Evolutionary conservation across 2,888 invertebrate genomes (phyloP).

Genomic region (Kuschelorhynchus macadamiae): DNA sequence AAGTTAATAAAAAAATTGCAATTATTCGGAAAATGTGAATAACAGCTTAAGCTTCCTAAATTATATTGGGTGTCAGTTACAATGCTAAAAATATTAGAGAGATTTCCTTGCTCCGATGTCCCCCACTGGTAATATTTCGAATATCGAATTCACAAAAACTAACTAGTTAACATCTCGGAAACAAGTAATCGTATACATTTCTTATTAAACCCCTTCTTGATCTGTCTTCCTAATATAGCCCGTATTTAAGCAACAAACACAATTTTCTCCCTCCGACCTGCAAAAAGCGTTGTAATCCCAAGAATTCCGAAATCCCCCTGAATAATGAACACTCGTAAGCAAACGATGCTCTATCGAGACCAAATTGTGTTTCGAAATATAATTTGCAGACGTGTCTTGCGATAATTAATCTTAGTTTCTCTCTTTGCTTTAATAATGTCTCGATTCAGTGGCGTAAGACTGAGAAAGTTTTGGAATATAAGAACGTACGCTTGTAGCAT

Average conservation of each 20-base stretch:
- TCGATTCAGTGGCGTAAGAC: background rate
- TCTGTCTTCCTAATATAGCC: background rate
- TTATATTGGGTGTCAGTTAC: too few relatives aligned
- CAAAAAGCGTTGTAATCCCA: constrained; percentile 25
- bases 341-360: constrained; percentile 26
- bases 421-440: constrained; percentile 20
- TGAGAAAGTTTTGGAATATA: too few relatives aligned
- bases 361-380: constrained; percentile 38
- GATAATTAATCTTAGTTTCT: constrained; percentile 39
- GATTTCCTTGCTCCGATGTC: too few relatives aligned
- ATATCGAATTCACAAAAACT: too few relatives aligned
- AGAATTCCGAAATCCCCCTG: constrained; percentile 21
- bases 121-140: too few relatives aligned
- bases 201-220: constrained; percentile 1
- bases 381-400: constrained; percentile 15
- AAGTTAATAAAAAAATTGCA: too few relatives aligned
- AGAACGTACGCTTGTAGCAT: too few relatives aligned
- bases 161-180: too few relatives aligned
- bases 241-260: constrained; percentile 24
- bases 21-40: too few relatives aligned
- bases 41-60: too few relatives aligned
- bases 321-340: constrained; percentile 31
- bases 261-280: background rate
- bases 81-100: too few relatives aligned
- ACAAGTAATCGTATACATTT: too few relatives aligned